phyloP scores from a whole-genome alignment of 1,140 invertebrate genomes.

The Magallana gigas region DNA sequence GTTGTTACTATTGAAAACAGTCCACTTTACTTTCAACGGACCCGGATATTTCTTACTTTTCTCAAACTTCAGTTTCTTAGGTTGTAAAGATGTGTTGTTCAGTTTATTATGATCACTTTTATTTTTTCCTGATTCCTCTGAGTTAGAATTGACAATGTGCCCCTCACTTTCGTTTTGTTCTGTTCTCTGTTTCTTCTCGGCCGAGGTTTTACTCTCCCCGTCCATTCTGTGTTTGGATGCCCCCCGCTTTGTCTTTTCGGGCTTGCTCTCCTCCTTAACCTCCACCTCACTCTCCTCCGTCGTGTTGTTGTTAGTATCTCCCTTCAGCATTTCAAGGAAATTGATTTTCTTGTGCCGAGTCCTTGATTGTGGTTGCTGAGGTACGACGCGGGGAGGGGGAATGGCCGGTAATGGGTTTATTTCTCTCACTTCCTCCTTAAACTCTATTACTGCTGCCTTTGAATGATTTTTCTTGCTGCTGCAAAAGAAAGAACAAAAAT shows the following conservation, averaged over 20 bases:
- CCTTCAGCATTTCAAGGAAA: constrained; percentile 72
- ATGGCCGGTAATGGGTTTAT: neutral
- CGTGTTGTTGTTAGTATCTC: constrained; percentile 61
- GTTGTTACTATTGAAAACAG: constrained; percentile 52
- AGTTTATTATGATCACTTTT: constrained; percentile 18
- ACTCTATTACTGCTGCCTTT: constrained; percentile 17
- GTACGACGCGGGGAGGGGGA: neutral
- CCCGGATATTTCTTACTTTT: constrained; percentile 58
- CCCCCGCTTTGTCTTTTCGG: constrained; percentile 25
- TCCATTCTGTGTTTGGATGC: constrained; percentile 45
- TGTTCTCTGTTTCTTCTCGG: constrained; percentile 33
- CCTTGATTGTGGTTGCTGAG: constrained; percentile 49
- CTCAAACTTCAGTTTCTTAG: constrained; percentile 48
- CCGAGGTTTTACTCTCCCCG: neutral
- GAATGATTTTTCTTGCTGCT: constrained; percentile 16
- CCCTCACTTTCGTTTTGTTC: neutral
- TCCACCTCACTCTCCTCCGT: constrained; percentile 39
- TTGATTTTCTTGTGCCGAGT: constrained; percentile 76
- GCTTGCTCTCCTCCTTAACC: constrained; percentile 44
- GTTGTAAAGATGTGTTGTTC: neutral
- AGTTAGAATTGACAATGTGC: neutral
- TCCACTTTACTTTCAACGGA: constrained; percentile 67
- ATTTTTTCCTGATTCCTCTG: neutral
- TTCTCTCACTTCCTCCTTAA: constrained; percentile 8
- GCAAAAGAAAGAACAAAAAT: neutral